phyloP scores from a whole-genome alignment of 2,797 vertebrate species.

The Antrozous pallidus region DNA sequence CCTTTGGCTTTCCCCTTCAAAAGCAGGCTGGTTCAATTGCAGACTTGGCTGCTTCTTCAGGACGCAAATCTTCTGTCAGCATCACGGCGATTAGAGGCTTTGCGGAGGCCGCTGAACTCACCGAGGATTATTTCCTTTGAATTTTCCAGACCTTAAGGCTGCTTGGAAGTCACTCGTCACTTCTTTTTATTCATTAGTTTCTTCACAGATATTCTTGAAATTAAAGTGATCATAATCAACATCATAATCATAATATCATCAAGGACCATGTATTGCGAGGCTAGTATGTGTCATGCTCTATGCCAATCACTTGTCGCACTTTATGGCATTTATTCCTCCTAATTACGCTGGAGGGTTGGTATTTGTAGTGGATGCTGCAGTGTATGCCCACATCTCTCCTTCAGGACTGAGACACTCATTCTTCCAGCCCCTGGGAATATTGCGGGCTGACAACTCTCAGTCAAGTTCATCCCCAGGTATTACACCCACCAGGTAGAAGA shows the following conservation, averaged over 20 bases:
- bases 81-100: not conserved
- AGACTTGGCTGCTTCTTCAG: not conserved
- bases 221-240: not conserved
- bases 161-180: not conserved
- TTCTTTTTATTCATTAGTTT: not conserved
- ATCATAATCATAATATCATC: not conserved
- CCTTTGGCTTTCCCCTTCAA: not conserved
- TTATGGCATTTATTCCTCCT: not conserved
- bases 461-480: not conserved
- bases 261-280: not conserved
- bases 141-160: conserved; percentile 17
- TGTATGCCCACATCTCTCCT: not conserved
- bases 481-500: not conserved
- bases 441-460: not conserved
- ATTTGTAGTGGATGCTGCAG: not conserved
- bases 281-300: not conserved
- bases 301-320: not conserved
- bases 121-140: not conserved
- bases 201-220: not conserved
- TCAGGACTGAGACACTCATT: not conserved
- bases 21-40: not conserved
- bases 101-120: not conserved
- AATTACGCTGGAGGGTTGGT: not conserved
- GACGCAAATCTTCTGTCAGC: not conserved
- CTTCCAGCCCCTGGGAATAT: not conserved